phyloP scores from a whole-genome alignment of 2,888 invertebrate species.

The Itoplectis maculator region DNA sequence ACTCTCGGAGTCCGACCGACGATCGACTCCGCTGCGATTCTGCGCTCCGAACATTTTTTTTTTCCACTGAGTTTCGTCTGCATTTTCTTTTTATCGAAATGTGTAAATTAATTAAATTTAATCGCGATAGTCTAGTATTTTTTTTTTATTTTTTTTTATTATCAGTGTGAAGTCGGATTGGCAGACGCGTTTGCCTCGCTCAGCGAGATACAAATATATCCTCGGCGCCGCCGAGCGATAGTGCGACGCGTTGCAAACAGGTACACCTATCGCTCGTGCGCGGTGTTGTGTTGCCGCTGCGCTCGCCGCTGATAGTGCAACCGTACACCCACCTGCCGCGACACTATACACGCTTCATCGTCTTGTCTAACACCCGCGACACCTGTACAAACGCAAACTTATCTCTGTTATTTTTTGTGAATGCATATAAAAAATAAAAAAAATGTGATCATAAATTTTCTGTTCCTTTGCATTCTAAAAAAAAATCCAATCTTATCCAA shows the following conservation, averaged over 20 bases:
- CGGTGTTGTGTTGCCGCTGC: not conserved
- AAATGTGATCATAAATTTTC: conserved; percentile 4
- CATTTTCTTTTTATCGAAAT: no score
- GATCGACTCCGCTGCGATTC: not conserved
- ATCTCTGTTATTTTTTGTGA: not conserved
- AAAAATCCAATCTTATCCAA: no score
- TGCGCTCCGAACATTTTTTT: no score
- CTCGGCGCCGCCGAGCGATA: not conserved
- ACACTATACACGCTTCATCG: not conserved
- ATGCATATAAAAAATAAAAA: not conserved
- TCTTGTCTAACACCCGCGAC: conserved; percentile 6
- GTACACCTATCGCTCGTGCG: not conserved
- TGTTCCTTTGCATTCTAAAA: no score
- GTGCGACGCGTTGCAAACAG: not conserved
- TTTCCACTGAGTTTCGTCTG: no score
- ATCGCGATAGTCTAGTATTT: not conserved
- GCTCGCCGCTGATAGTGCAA: not conserved
- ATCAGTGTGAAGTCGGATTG: not conserved
- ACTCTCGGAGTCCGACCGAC: not conserved
- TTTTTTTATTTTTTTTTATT: not conserved
- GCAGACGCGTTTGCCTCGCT: conserved; percentile 1
- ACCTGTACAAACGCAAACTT: conserved; percentile 9
- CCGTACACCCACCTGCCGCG: conserved; percentile 3
- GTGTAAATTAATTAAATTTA: no score
- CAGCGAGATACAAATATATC: conserved; percentile 20